These are phyloP conservation scores for Carduelis carduelis DNA, from an alignment of 2,797 vertebrate species.

Conservation along the genomic window DNA sequence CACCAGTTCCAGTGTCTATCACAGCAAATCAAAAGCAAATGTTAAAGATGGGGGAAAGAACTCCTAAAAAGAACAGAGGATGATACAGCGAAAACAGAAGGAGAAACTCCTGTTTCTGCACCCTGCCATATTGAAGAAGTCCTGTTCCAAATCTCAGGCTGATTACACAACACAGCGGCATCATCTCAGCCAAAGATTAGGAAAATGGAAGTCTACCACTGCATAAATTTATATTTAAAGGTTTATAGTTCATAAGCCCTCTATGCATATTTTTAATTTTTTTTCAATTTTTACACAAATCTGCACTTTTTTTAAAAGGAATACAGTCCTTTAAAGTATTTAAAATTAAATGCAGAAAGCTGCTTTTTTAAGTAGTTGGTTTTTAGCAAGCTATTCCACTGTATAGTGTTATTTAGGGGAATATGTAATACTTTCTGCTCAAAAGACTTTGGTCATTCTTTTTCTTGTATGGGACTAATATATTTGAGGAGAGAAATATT, in stretches of 20 bases:
- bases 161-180: background rate
- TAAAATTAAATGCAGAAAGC: background rate
- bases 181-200: background rate
- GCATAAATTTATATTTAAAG: background rate
- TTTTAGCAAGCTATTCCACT: background rate
- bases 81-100: background rate
- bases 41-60: background rate
- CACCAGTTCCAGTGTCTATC: background rate
- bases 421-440: background rate
- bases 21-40: slow-evolving; percentile 15
- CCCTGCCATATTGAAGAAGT: background rate
- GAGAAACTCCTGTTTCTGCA: background rate
- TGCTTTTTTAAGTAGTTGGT: background rate
- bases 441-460: background rate
- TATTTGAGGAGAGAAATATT: background rate
- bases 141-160: background rate
- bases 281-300: background rate
- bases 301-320: background rate
- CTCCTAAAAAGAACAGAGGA: background rate
- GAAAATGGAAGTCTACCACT: background rate
- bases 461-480: background rate
- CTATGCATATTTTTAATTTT: background rate
- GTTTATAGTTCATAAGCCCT: background rate
- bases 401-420: background rate
- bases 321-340: background rate